Conservation (phyloP, 2,113 vertebrate genomes). For the Sclerurus mexicanus region DNA sequence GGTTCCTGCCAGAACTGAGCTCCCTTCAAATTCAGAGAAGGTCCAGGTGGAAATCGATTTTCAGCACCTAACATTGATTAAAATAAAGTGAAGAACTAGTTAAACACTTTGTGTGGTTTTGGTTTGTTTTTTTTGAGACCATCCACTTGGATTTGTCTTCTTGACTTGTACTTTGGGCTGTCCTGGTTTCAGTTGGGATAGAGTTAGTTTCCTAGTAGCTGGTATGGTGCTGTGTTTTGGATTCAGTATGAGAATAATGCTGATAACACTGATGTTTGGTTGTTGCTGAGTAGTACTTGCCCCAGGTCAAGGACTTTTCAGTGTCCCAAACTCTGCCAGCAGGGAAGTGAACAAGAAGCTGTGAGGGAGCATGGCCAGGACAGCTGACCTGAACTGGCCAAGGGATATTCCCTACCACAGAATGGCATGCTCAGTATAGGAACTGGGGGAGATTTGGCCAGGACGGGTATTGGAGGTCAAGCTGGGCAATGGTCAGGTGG, state of each 20-base stretch:
- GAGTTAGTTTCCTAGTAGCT: background rate
- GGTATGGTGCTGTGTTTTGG: background rate
- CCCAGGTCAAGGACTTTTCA: no score
- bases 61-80: background rate
- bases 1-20: background rate
- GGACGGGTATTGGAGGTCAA: background rate
- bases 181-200: background rate
- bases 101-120: background rate
- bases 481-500: background rate
- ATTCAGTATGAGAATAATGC: background rate
- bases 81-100: background rate
- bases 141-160: background rate
- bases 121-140: background rate
- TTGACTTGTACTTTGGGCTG: background rate
- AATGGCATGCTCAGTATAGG: background rate
- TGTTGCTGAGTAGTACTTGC: background rate
- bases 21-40: background rate
- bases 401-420: background rate
- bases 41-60: background rate
- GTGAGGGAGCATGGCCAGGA: background rate
- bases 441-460: background rate
- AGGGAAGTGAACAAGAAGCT: background rate
- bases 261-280: background rate
- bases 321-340: background rate
- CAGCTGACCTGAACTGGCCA: background rate